Base-by-base conservation (phyloP, 1,140 invertebrate genomes). In the Lucilia cuprina region DNA sequence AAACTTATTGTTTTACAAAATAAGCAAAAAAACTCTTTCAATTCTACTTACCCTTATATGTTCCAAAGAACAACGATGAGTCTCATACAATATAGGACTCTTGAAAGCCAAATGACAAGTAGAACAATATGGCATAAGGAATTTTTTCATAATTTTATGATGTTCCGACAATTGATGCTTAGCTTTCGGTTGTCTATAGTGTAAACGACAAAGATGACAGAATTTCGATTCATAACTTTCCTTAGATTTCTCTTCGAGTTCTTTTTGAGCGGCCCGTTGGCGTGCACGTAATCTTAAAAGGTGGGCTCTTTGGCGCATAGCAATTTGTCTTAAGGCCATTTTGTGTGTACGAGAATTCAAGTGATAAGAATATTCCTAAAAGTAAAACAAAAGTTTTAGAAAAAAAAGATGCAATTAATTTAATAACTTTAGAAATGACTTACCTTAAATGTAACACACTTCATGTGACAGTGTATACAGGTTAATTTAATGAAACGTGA, bases 31-130 rank as follows among this genome's bases (percentile, higher is more conserved):
- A 5, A 8, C 12, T 75, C 34, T 30, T 75, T 8, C 13, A 21
- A 25, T 30, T 34, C 8, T 75, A 85, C 86, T 88, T 92, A 96
- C 95, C 93, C 95, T 95, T 17, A 96, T 94, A 87, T 96, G 96
- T 86, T 95, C 95, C 83, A 96, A 90, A 0, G 95, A 95, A 87
- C 95, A 96, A 65, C 95, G 93, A 90, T 97, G 96, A 85, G 94
- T 95, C 88, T 96, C 95, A 89, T 95, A 96, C 3, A 95, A 92
- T 95, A 96, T 96, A 10, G 95, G 95, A 84, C 95, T 95, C 83
- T 95, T 95, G 91, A 96, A 96, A 17, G 94, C 93, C 82, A 95
- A 91, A 30, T 93, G 93, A 65, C 90, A 91, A 13, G 87, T 89
- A 86, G 94, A 94, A 86, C 96, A 96, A 87, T 94, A 95, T 0